phyloP scores from a whole-genome alignment of 2,888 invertebrate species.

The Plagiodera versicolora region DNA sequence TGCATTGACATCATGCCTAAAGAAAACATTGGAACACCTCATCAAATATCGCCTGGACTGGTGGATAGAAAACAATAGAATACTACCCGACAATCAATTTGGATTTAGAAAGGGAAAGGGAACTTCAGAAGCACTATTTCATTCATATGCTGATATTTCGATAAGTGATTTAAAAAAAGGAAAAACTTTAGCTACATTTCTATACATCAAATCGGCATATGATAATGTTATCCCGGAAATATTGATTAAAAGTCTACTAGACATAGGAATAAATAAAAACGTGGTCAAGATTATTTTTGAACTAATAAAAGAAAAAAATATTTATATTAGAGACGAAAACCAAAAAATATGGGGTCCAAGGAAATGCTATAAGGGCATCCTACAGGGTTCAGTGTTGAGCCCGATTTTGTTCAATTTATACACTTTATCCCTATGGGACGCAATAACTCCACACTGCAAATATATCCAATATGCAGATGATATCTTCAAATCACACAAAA shows the following conservation, averaged over 20 bases:
- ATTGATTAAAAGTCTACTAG: not conserved
- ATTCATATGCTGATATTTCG: not conserved
- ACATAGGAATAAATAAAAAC: not conserved
- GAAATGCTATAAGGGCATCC: not conserved
- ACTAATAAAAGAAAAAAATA: not conserved
- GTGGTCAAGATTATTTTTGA: not conserved
- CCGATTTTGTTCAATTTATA: not conserved
- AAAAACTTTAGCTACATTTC: too few species aligned
- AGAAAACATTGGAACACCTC: too few species aligned
- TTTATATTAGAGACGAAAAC: not conserved
- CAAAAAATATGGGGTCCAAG: not conserved
- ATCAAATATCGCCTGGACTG: too few species aligned
- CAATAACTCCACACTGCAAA: not conserved
- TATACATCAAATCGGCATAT: conserved; percentile 4
- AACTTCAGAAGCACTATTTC: not conserved
- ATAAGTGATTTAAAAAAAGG: not conserved
- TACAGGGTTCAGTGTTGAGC: not conserved
- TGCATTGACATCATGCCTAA: not conserved
- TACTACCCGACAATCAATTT: too few species aligned
- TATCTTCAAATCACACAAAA: not conserved
- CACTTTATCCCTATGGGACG: not conserved
- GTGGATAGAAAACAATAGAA: too few species aligned
- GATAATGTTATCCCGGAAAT: conserved; percentile 14
- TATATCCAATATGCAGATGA: conserved; percentile 1
- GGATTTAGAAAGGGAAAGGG: not conserved